Conservation (phyloP, 1,140 invertebrate genomes). For the Lepidostoma basale region DNA sequence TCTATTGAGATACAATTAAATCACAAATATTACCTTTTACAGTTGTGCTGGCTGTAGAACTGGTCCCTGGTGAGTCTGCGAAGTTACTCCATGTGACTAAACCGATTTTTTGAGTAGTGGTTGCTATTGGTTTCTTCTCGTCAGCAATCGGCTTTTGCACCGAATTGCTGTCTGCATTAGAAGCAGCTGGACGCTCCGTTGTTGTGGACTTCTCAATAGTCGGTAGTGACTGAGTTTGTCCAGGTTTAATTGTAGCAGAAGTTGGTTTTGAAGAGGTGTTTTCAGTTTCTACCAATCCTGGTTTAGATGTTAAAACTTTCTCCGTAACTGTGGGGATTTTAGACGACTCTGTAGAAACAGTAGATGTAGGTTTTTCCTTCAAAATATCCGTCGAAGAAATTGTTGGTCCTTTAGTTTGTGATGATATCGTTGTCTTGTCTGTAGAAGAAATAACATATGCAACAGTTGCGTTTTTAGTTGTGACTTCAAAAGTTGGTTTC, state of each 20-base stretch:
- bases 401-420: not conserved
- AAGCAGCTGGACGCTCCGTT: slow-evolving; percentile 25
- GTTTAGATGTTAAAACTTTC: slow-evolving; percentile 45
- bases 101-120: slow-evolving; percentile 51
- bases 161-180: slow-evolving; percentile 14
- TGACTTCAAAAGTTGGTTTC: not conserved
- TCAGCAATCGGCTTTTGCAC: slow-evolving; percentile 47
- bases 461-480: not conserved
- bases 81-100: slow-evolving; percentile 68
- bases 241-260: not conserved
- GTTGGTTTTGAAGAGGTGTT: not conserved
- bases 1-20: too few species aligned
- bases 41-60: slow-evolving; percentile 44
- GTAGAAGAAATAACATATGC: slow-evolving; percentile 35
- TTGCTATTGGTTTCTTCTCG: slow-evolving; percentile 42
- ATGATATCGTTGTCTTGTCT: slow-evolving; percentile 25
- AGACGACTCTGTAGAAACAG: slow-evolving; percentile 47
- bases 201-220: slow-evolving; percentile 36
- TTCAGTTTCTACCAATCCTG: too few species aligned
- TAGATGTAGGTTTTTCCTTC: slow-evolving; percentile 41
- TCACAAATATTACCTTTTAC: slow-evolving; percentile 26
- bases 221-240: slow-evolving; percentile 39
- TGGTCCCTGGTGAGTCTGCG: slow-evolving; percentile 56
- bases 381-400: slow-evolving; percentile 42
- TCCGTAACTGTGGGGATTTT: slow-evolving; percentile 36